Percentiles rank a stretch among this genome's conserved stretches.
Conservation (phyloP, 2,797 vertebrate species). For the Tragopan temminckii region DNA sequence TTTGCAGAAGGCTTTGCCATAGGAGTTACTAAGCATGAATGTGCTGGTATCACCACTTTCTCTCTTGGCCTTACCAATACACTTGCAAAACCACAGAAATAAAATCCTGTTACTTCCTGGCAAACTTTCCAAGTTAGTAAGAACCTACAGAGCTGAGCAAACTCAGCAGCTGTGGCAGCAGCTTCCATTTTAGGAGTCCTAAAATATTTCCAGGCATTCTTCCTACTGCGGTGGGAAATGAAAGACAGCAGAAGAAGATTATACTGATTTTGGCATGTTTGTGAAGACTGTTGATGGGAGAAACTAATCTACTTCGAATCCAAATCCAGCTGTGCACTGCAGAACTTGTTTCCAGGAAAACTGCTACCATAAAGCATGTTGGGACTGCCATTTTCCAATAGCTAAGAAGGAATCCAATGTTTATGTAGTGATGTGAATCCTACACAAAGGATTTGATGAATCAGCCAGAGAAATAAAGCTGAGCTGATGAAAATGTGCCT, state of each 20-base stretch:
- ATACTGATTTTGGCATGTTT: not conserved
- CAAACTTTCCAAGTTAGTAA: not conserved
- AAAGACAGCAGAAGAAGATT: not conserved
- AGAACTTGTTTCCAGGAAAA: constrained; percentile 14
- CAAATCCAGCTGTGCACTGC: not conserved
- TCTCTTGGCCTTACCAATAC: not conserved
- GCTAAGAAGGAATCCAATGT: not conserved
- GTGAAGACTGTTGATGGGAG: not conserved
- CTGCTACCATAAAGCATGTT: not conserved
- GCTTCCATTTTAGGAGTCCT: not conserved
- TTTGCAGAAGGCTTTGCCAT: not conserved
- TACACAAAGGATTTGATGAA: not conserved
- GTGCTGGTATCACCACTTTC: not conserved
- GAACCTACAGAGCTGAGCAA: not conserved
- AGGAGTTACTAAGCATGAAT: not conserved
- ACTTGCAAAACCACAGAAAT: not conserved
- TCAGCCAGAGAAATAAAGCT: not conserved
- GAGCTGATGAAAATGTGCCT: not conserved
- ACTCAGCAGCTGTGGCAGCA: not conserved
- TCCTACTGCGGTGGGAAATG: not conserved
- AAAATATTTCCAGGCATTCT: constrained; percentile 2
- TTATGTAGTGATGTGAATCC: not conserved
- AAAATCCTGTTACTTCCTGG: not conserved
- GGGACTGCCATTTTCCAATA: not conserved
- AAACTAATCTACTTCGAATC: not conserved